These are phyloP conservation scores for Timema cristinae DNA, from an alignment of 2,888 invertebrate species.

Conservation along the genomic window DNA sequence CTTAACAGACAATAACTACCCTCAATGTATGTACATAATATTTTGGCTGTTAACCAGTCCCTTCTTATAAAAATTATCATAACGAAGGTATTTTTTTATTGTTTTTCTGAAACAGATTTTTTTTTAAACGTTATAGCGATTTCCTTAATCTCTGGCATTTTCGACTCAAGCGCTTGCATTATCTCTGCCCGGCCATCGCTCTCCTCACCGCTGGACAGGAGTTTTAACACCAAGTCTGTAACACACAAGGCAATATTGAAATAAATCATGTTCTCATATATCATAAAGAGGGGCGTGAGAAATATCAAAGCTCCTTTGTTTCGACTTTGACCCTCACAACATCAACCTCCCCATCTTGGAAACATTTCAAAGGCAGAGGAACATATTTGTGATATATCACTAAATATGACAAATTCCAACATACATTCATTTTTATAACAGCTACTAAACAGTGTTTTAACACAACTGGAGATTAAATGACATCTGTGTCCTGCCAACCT, in stretches of 20 bases:
- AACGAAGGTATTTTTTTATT: too few relatives aligned
- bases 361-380: background rate
- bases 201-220: constrained; percentile 51
- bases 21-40: too few relatives aligned
- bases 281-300: background rate
- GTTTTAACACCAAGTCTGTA: constrained; percentile 62
- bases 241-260: constrained; percentile 32
- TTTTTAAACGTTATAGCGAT: constrained; percentile 46
- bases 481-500: background rate
- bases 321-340: background rate
- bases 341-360: constrained; percentile 1
- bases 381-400: background rate
- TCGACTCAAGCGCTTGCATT: constrained; percentile 38
- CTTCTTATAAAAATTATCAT: too few relatives aligned
- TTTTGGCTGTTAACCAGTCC: too few relatives aligned
- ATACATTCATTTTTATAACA: too few relatives aligned
- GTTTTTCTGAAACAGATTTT: constrained; percentile 23
- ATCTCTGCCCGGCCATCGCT: constrained; percentile 49
- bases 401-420: too few relatives aligned
- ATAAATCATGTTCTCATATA: constrained; percentile 7
- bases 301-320: background rate
- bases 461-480: too few relatives aligned
- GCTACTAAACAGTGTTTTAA: too few relatives aligned
- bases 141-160: constrained; percentile 49
- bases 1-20: too few relatives aligned